Evolutionary conservation across 2,888 invertebrate species (phyloP).

Genomic region (Heteromurus nitidus): DNA sequence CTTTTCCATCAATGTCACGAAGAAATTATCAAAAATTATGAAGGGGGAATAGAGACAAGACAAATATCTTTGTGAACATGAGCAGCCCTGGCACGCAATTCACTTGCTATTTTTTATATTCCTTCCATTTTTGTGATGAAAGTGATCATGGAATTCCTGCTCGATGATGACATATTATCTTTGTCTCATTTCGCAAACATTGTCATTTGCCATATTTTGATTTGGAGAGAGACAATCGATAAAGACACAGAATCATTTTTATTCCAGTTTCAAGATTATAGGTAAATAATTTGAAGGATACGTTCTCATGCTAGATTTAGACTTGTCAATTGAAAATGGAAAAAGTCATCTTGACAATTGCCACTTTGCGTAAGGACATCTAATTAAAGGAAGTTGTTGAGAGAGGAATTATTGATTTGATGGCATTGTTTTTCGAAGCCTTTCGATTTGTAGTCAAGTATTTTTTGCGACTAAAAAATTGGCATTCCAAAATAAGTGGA

Average conservation of each 20-base stretch:
- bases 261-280: background rate
- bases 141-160: background rate
- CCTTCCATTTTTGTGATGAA: too few relatives aligned
- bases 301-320: slow-evolving; percentile 13
- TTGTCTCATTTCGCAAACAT: background rate
- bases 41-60: too few relatives aligned
- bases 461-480: too few relatives aligned
- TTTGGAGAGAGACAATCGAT: too few relatives aligned
- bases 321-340: background rate
- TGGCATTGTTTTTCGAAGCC: slow-evolving; percentile 14
- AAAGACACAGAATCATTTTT: background rate
- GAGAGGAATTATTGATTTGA: slow-evolving; percentile 8
- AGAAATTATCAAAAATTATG: slow-evolving; percentile 36
- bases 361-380: background rate
- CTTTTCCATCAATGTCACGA: slow-evolving; percentile 62
- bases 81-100: too few relatives aligned
- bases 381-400: background rate
- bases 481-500: too few relatives aligned
- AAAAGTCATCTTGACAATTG: background rate
- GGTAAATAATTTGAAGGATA: background rate
- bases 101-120: too few relatives aligned
- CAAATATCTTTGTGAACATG: background rate
- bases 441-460: too few relatives aligned
- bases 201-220: too few relatives aligned
- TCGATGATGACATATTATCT: slow-evolving; percentile 2